A percentile compares a stretch with the other conserved stretches of the same genome.
Conservation (phyloP, 2,888 invertebrate genomes). For the Stegana nigrithorax region DNA sequence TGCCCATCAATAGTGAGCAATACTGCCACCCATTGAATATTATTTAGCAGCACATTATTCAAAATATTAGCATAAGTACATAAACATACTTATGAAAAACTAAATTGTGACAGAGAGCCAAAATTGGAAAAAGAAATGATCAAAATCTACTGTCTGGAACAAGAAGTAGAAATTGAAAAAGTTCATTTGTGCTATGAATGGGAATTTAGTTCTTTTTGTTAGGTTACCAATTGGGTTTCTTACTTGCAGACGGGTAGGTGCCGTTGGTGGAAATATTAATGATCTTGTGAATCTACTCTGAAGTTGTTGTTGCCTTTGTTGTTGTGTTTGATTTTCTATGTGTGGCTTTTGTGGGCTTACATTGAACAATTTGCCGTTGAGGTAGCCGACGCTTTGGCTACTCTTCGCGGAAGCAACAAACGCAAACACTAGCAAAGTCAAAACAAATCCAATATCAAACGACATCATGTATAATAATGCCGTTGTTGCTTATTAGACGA, state of each 20-base stretch:
- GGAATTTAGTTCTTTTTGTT: neutral
- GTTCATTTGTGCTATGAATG: neutral
- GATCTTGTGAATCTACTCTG: neutral
- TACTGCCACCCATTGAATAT: neutral
- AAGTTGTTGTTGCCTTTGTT: neutral
- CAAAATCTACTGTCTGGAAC: neutral
- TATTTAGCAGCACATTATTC: neutral
- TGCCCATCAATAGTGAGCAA: neutral
- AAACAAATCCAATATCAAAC: neutral
- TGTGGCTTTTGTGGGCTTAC: neutral
- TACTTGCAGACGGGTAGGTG: constrained; percentile 47
- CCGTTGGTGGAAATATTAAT: constrained; percentile 43
- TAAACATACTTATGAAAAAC: too few relatives aligned
- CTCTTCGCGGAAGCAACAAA: neutral
- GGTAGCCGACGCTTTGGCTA: neutral
- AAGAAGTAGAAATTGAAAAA: neutral
- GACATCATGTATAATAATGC: neutral
- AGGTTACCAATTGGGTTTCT: constrained; percentile 17
- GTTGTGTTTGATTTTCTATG: too few relatives aligned
- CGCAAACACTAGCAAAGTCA: neutral
- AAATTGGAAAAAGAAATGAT: neutral
- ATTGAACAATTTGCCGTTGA: neutral
- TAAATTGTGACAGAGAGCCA: neutral
- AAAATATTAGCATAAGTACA: too few relatives aligned
- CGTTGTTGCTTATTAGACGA: neutral